These are phyloP conservation scores for Zophobas morio DNA, from an alignment of 1,140 invertebrate genomes.

Conservation along the genomic window DNA sequence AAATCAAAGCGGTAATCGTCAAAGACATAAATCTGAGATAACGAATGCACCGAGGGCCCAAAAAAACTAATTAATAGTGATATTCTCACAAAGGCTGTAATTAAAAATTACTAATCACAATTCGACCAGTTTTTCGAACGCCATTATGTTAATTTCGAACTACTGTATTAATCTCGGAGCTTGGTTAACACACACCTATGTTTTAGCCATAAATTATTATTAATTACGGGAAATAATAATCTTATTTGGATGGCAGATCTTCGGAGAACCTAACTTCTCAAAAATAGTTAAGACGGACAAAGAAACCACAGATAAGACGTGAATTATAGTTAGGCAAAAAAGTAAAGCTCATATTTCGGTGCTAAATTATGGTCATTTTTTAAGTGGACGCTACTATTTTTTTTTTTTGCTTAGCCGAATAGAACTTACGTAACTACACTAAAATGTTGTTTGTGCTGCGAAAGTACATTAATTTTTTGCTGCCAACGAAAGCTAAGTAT, in stretches of 20 bases:
- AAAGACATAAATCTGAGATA: conserved; percentile 10
- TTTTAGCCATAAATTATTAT: not conserved
- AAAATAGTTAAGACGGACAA: conserved; percentile 14
- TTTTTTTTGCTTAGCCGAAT: not conserved
- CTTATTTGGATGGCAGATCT: not conserved
- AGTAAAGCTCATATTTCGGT: conserved; percentile 3
- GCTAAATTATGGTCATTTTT: not conserved
- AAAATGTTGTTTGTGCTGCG: conserved; percentile 24
- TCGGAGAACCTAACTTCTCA: conserved; percentile 4
- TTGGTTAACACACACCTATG: not conserved
- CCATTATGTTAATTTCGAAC: not conserved
- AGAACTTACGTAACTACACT: conserved; percentile 20
- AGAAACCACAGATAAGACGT: conserved; percentile 25
- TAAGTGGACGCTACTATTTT: conserved; percentile 12
- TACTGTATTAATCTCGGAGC: not conserved
- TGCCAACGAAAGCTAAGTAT: not conserved
- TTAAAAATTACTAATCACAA: conserved; percentile 9
- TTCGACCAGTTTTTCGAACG: too few relatives aligned
- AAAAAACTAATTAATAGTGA: conserved; percentile 1
- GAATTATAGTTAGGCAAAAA: conserved; percentile 25
- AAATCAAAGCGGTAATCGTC: conserved; percentile 9
- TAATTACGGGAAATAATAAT: not conserved
- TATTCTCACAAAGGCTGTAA: not conserved
- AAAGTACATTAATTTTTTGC: conserved; percentile 18
- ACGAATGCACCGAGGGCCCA: not conserved